Percentiles rank a stretch among this genome's conserved stretches.
Evolutionary conservation across 2,888 invertebrate species (phyloP).

Genomic region (Cabera pusaria): DNA sequence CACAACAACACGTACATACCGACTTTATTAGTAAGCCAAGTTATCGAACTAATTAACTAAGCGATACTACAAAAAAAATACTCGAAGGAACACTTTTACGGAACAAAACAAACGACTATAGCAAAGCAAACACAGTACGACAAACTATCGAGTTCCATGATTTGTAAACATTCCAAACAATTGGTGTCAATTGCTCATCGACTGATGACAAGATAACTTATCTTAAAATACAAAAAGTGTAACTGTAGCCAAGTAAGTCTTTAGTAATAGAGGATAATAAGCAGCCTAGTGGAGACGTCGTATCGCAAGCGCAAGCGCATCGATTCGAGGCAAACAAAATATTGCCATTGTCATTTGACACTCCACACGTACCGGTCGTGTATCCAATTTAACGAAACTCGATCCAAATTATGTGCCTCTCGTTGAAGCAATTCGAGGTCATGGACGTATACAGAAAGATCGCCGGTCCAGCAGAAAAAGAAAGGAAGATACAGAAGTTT

Average conservation of each 20-base stretch:
- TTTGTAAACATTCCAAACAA: slow-evolving; percentile 22
- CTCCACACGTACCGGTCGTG: slow-evolving; percentile 28
- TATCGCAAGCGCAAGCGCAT: slow-evolving; percentile 46
- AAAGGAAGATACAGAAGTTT: slow-evolving; percentile 82
- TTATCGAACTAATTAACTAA: background rate
- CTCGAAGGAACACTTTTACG: too few relatives aligned
- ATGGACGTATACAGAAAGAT: slow-evolving; percentile 65
- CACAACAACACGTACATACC: slow-evolving; percentile 1
- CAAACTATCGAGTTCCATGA: background rate
- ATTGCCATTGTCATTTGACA: slow-evolving; percentile 32
- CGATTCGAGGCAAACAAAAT: slow-evolving; percentile 35
- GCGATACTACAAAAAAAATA: too few relatives aligned
- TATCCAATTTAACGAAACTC: slow-evolving; percentile 16
- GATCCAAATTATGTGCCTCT: slow-evolving; percentile 60
- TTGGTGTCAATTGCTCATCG: slow-evolving; percentile 13
- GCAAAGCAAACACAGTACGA: background rate
- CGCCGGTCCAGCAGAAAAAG: slow-evolving; percentile 46
- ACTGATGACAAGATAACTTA: slow-evolving; percentile 4
- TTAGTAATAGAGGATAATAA: slow-evolving; percentile 42
- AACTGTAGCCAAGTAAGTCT: too few relatives aligned
- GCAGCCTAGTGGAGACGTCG: slow-evolving; percentile 51
- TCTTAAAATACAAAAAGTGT: slow-evolving; percentile 18
- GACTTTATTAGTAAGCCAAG: background rate
- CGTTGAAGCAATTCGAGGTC: slow-evolving; percentile 70
- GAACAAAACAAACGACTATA: background rate